phyloP scores from a whole-genome alignment of 2,888 invertebrate genomes.

The Neria commutata region DNA sequence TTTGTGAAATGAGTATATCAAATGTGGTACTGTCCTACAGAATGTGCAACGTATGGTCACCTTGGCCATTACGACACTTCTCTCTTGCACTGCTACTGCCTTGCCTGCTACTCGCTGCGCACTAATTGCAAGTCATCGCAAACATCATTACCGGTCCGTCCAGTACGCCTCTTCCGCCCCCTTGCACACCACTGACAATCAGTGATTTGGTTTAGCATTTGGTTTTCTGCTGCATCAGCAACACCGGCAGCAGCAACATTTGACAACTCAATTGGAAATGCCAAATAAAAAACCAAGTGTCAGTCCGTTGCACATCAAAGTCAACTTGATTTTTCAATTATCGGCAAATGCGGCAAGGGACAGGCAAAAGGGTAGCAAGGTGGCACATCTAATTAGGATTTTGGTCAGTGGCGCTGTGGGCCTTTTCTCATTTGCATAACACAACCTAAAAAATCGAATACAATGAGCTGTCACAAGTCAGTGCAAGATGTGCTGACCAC shows the following conservation, averaged over 20 bases:
- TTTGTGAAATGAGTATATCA: too few relatives aligned
- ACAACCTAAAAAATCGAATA: neutral
- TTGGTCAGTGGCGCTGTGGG: neutral
- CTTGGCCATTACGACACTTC: constrained; percentile 10
- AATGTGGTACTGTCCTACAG: too few relatives aligned
- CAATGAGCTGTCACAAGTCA: constrained; percentile 3
- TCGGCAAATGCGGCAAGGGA: constrained; percentile 21
- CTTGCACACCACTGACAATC: too few relatives aligned
- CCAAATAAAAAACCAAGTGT: constrained; percentile 31
- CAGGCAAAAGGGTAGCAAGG: neutral
- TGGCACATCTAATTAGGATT: neutral
- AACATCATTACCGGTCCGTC: constrained; percentile 37
- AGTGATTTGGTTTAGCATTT: too few relatives aligned
- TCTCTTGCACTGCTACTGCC: constrained; percentile 10
- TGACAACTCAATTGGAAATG: constrained; percentile 35
- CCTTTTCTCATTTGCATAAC: neutral
- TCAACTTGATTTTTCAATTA: constrained; percentile 34
- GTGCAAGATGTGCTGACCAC: too few relatives aligned
- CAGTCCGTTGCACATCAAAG: constrained; percentile 27
- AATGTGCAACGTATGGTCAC: constrained; percentile 15
- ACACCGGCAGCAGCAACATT: neutral
- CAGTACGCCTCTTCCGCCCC: too few relatives aligned
- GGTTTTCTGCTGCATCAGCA: neutral
- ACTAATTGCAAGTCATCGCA: constrained; percentile 34
- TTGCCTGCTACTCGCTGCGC: constrained; percentile 16